Conservation (phyloP, 1,140 invertebrate genomes). For the Stegodyphus mimosarum region DNA sequence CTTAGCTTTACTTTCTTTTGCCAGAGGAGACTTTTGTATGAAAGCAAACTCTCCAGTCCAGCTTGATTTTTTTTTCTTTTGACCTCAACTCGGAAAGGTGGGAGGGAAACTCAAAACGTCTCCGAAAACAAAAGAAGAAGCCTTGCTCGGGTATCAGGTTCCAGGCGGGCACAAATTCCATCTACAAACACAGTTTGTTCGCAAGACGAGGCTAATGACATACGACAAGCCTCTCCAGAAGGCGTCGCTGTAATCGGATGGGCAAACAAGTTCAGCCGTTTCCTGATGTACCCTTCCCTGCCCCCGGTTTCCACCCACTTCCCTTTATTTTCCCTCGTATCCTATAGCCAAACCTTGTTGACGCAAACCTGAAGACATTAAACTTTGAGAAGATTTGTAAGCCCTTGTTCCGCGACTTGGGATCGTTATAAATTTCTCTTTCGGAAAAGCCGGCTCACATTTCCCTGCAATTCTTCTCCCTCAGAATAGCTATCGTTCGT, state of each 20-base stretch:
- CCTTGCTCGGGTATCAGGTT: constrained; percentile 25
- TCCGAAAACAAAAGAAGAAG: constrained; percentile 19
- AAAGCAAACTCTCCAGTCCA: too few relatives aligned
- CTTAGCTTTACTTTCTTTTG: too few relatives aligned
- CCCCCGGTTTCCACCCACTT: not conserved
- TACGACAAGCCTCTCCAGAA: not conserved
- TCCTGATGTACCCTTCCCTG: not conserved
- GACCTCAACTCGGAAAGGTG: too few relatives aligned
- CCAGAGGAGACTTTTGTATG: too few relatives aligned
- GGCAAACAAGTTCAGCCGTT: not conserved
- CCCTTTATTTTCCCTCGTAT: not conserved
- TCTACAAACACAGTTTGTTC: not conserved
- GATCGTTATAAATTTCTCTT: too few relatives aligned
- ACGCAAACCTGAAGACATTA: not conserved
- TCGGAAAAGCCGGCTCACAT: too few relatives aligned
- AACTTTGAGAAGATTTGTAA: not conserved
- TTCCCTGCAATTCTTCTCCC: too few relatives aligned
- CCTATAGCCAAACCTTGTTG: not conserved
- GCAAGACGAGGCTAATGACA: not conserved
- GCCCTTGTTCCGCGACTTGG: too few relatives aligned
- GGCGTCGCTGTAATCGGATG: not conserved
- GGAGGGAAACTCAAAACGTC: constrained; percentile 26
- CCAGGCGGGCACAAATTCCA: not conserved
- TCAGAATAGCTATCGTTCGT: too few relatives aligned
- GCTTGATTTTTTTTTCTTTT: too few relatives aligned